Conservation (phyloP, 2,888 invertebrate genomes). For the Metellina segmentata region DNA sequence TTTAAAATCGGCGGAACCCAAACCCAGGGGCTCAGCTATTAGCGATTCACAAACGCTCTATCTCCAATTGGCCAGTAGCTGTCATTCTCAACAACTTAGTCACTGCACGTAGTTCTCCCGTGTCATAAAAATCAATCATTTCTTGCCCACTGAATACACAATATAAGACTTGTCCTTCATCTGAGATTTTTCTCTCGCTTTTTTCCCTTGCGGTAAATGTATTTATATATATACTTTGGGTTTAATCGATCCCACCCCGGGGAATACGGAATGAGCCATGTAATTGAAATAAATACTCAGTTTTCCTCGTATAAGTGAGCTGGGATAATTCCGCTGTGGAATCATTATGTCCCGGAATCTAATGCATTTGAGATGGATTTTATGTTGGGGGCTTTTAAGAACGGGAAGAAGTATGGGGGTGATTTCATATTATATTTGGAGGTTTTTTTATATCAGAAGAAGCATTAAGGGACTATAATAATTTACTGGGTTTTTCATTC, state of each 20-base stretch:
- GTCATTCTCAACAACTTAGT: conserved; percentile 26
- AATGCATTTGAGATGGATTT: not conserved
- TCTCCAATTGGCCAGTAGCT: conserved; percentile 17
- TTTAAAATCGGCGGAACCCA: not conserved
- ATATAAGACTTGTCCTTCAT: conserved; percentile 29
- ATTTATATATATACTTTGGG: conserved; percentile 48
- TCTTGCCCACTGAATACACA: conserved; percentile 51
- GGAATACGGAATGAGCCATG: conserved; percentile 41
- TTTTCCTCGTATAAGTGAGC: conserved; percentile 9
- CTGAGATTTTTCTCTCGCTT: conserved; percentile 28
- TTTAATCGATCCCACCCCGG: conserved; percentile 46
- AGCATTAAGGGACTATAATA: not conserved
- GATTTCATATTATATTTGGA: not conserved
- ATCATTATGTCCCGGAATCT: conserved; percentile 27
- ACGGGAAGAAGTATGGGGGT: not conserved
- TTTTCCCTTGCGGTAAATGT: conserved; percentile 17
- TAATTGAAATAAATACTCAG: conserved; percentile 68
- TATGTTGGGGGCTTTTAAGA: not conserved
- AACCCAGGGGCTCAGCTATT: conserved; percentile 1
- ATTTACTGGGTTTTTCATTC: not conserved
- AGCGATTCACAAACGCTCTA: conserved; percentile 2
- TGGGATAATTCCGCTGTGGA: conserved; percentile 6
- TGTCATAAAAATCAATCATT: conserved; percentile 71
- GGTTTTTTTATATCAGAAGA: not conserved
- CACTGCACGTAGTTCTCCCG: conserved; percentile 43